Conservation (phyloP, 1,140 invertebrate species). For the Listronotus oregonensis region DNA sequence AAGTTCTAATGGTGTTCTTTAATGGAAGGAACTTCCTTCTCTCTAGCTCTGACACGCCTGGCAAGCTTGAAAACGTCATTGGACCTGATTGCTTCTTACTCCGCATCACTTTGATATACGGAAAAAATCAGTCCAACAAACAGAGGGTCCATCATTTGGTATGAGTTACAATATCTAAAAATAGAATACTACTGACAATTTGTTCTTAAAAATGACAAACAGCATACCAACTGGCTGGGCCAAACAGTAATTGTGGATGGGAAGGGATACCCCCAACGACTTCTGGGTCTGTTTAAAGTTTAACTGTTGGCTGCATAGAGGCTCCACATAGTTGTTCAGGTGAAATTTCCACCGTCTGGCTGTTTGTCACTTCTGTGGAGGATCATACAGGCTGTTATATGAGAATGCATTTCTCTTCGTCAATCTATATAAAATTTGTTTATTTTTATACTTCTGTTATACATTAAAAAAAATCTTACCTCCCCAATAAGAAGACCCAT, state of each 20-base stretch:
- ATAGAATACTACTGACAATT: slow-evolving; percentile 2
- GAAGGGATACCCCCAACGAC: slow-evolving; percentile 92
- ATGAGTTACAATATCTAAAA: slow-evolving; percentile 81
- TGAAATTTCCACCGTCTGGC: slow-evolving; percentile 85
- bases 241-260: slow-evolving; percentile 90
- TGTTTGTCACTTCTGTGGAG: slow-evolving; percentile 80
- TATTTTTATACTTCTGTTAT: no score
- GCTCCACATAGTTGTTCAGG: slow-evolving; percentile 76
- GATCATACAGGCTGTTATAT: slow-evolving; percentile 78
- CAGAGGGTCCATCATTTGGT: slow-evolving; percentile 82
- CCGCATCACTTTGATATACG: slow-evolving; percentile 79
- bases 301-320: slow-evolving; percentile 67
- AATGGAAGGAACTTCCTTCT: slow-evolving; percentile 72
- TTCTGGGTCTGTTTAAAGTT: slow-evolving; percentile 67
- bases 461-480: slow-evolving; percentile 57
- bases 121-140: slow-evolving; percentile 90
- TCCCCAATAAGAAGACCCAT: slow-evolving; percentile 85
- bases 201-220: background rate
- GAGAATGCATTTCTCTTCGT: slow-evolving; percentile 66
- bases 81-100: slow-evolving; percentile 70
- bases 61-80: slow-evolving; percentile 79
- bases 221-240: slow-evolving; percentile 82
- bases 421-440: slow-evolving; percentile 59
- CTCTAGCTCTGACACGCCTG: slow-evolving; percentile 58
- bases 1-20: slow-evolving; percentile 57